Percentiles rank a stretch among this genome's conserved stretches.
Conservation (phyloP, 2,797 vertebrate genomes). For the Craterocephalus amniculus region DNA sequence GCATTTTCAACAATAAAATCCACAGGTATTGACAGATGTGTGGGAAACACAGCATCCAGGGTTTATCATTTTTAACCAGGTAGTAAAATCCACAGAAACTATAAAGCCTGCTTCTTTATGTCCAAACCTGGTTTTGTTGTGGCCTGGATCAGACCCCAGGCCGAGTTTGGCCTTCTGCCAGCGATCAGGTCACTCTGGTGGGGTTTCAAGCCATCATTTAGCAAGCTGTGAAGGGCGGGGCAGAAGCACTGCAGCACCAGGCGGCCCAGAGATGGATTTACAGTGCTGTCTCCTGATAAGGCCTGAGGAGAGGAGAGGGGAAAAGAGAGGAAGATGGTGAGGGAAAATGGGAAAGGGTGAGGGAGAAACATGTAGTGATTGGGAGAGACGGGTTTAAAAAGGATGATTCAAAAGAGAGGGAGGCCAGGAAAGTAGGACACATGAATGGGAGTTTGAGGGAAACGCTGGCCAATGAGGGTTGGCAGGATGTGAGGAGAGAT, state of each 20-base stretch:
- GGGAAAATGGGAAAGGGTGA: conserved; percentile 31
- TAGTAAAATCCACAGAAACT: background rate
- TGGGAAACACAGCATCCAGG: conserved; percentile 27
- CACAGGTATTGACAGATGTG: conserved; percentile 37
- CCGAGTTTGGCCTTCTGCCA: conserved; percentile 90
- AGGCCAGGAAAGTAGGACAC: conserved; percentile 25
- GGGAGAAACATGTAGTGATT: conserved; percentile 43
- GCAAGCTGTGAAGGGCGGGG: conserved; percentile 88
- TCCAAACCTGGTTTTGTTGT: conserved; percentile 84
- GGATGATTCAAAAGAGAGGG: conserved; percentile 28
- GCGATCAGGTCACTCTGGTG: conserved; percentile 95
- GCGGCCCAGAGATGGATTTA: conserved; percentile 92
- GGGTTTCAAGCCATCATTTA: conserved; percentile 92
- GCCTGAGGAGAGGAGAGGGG: conserved; percentile 78
- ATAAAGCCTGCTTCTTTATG: conserved; percentile 6
- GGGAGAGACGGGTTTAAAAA: conserved; percentile 33
- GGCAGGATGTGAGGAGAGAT: conserved; percentile 24
- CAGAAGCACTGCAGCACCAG: conserved; percentile 93
- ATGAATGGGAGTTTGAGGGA: conserved; percentile 15
- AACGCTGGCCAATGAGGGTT: conserved; percentile 8
- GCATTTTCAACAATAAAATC: conserved; percentile 50
- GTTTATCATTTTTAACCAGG: conserved; percentile 24
- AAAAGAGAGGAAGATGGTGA: conserved; percentile 11
- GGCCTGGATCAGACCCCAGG: conserved; percentile 93
- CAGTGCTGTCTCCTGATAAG: conserved; percentile 92